These are phyloP conservation scores for Cerastis leucographa DNA, from an alignment of 2,888 invertebrate genomes.

Conservation along the genomic window DNA sequence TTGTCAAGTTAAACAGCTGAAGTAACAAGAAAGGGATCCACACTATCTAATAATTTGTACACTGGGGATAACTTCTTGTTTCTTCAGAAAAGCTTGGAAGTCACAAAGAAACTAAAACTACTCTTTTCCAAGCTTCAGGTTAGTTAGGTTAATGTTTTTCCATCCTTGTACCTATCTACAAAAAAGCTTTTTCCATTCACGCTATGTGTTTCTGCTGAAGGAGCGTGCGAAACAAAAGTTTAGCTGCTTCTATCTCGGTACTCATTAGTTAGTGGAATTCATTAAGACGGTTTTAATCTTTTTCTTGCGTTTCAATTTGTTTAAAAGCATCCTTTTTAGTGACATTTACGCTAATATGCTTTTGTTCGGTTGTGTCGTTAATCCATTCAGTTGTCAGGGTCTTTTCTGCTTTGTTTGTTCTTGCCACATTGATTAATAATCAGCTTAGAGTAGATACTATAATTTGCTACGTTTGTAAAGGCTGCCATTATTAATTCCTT, in stretches of 20 bases:
- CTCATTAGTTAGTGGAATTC: slow-evolving; percentile 41
- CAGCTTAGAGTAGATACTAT: neutral
- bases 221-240: slow-evolving; percentile 45
- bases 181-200: slow-evolving; percentile 36
- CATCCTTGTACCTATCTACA: slow-evolving; percentile 6
- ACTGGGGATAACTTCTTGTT: neutral
- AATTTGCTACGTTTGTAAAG: neutral
- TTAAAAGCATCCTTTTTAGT: slow-evolving; percentile 48
- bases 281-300: slow-evolving; percentile 42
- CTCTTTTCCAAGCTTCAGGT: slow-evolving; percentile 21
- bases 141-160: slow-evolving; percentile 52
- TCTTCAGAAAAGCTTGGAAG: slow-evolving; percentile 17
- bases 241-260: slow-evolving; percentile 33
- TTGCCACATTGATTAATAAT: slow-evolving; percentile 5
- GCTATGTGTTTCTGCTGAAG: slow-evolving; percentile 29
- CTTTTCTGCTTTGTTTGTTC: neutral
- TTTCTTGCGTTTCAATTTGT: slow-evolving; percentile 37
- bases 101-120: slow-evolving; percentile 15
- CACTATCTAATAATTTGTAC: neutral
- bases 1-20: neutral
- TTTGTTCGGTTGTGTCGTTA: slow-evolving; percentile 29
- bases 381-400: slow-evolving; percentile 7
- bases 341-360: slow-evolving; percentile 4
- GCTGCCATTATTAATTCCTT: slow-evolving; percentile 5
- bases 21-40: neutral